Evolutionary conservation across 2,113 vertebrate species (phyloP).

Genomic region (Hippotragus niger): DNA sequence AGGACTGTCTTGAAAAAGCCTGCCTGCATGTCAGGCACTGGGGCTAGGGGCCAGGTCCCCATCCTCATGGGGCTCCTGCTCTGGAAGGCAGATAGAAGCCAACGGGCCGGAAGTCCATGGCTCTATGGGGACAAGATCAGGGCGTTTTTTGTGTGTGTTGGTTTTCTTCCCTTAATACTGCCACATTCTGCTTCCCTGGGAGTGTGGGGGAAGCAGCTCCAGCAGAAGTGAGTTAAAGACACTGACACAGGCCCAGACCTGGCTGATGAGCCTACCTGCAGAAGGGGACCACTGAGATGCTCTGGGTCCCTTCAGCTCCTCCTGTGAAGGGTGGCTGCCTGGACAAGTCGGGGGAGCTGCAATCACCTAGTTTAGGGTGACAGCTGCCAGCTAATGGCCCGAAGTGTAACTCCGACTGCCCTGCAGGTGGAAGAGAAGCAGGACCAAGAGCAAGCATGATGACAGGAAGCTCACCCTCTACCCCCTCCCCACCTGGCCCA

Average conservation of each 20-base stretch:
- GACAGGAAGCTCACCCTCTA: background rate
- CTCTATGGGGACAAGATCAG: background rate
- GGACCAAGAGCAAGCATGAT: background rate
- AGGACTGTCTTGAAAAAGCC: background rate
- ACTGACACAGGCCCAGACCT: background rate
- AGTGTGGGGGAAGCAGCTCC: background rate
- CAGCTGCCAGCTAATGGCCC: background rate
- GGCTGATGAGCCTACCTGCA: background rate
- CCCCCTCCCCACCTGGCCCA: background rate
- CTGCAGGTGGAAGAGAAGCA: background rate
- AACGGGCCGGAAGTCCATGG: background rate
- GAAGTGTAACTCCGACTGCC: background rate
- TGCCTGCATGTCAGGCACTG: background rate
- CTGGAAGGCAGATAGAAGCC: background rate
- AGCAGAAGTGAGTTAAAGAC: background rate
- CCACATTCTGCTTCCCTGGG: background rate
- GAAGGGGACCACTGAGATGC: background rate
- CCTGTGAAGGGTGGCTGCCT: no score
- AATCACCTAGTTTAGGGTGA: background rate
- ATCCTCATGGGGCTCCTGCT: background rate
- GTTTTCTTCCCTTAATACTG: background rate
- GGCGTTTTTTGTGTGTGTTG: background rate
- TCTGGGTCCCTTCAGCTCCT: background rate
- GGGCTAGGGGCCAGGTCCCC: background rate
- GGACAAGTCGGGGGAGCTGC: background rate